These are phyloP conservation scores for Falco punctatus DNA, from an alignment of 2,113 vertebrate genomes.

Conservation along the genomic window DNA sequence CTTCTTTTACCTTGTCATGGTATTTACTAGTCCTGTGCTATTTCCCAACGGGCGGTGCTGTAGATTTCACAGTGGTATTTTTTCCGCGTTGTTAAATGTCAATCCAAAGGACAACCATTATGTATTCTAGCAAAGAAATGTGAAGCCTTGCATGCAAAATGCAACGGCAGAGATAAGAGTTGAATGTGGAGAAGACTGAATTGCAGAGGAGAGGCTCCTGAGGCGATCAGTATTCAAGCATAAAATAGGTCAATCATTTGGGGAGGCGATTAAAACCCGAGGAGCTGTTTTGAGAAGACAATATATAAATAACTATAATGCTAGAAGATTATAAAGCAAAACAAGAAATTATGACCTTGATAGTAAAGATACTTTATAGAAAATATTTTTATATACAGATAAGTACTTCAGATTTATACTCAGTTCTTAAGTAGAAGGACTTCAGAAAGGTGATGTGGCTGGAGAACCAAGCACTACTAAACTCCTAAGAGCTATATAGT, in stretches of 20 bases:
- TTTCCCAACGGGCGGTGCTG: neutral
- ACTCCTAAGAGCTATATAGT: too few relatives aligned
- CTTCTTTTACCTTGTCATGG: neutral
- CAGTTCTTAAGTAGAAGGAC: neutral
- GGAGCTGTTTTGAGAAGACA: neutral
- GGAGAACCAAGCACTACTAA: neutral
- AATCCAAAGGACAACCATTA: neutral
- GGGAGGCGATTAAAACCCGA: neutral
- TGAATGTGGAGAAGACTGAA: neutral
- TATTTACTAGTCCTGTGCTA: neutral
- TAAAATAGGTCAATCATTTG: neutral
- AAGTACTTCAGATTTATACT: neutral
- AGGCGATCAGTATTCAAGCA: neutral
- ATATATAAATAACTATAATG: neutral
- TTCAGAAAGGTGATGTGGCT: neutral
- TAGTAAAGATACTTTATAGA: neutral
- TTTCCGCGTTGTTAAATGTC: neutral
- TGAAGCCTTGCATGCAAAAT: neutral
- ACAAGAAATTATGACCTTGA: neutral
- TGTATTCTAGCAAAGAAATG: neutral
- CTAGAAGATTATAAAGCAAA: neutral
- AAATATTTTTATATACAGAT: neutral
- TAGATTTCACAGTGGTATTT: neutral
- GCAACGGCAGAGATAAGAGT: neutral
- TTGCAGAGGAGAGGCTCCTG: neutral